Evolutionary conservation across 2,888 invertebrate genomes (phyloP), one percentile per base, ranked within the genome.

Genomic region (Nysson spinosus): DNA sequence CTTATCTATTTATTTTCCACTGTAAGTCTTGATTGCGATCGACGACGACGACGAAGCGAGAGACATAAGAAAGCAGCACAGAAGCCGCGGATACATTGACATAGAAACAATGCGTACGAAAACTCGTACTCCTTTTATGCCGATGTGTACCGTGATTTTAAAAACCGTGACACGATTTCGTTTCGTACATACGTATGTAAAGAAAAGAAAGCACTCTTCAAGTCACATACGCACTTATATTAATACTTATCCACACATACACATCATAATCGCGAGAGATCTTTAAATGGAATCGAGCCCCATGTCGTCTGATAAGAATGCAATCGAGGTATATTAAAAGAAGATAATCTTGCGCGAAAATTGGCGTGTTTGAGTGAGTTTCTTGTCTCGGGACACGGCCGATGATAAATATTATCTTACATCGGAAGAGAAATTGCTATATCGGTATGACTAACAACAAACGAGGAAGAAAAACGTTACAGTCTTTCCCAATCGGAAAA

Each of bases 1-100:
- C 51, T 52, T 64, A 49, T 26, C 40, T 69, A 76, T 75, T 76
- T 77, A 77, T 76, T 76, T 77, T 62, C 54, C 69, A 68, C 61
- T 55, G 66, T n/a, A n/a, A 65, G 66, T 77, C 55, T 71, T 64
- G 63, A 77, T 67, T 56, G 66, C 68, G 58, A 71, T 74, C 68
- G 64, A 76, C 74, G 74, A 74, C 60, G 67, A 69, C 58, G 75
- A 75, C 51, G 70, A 69, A 63, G 64, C 61, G 51, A 52, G 46
- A 51, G 54, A 63, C 19, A 40, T 43, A 20, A 30, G 39, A 57
- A 14, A 17, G 39, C n/a, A 49, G n/a, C 24, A 20, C 16, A 22
- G 5, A 20, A 12, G 9, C n/a, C n/a, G n/a, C n/a, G n/a, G n/a
- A n/a, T n/a, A n/a, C n/a, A n/a, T n/a, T n/a, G n/a, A n/a, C n/a